Base-by-base conservation (phyloP, 2,888 invertebrate species). In the Conomelus anceps region DNA sequence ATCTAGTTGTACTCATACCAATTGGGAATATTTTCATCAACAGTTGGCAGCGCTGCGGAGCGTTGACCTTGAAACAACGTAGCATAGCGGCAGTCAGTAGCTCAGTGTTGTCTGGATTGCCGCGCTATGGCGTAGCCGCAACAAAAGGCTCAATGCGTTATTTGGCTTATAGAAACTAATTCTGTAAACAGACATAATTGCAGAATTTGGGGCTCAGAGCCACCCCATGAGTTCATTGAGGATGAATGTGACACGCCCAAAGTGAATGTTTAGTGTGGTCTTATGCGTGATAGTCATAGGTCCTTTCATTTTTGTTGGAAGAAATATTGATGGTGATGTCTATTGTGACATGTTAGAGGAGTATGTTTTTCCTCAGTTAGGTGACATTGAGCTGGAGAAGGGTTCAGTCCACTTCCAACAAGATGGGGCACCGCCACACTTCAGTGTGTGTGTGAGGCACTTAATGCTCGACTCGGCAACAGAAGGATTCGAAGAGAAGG, bases 281-380 rank as follows among this genome's bases (percentile, higher is more conserved):
- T 86, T 86, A 86, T 86, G 87, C 24, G 41, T 29, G 87, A 87
- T 41, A 87, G 29, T 87, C 29, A 29, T 87, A 26, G 87, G 29
- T 17, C 87, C 87, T 9, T 87, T 87, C 29, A 87, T 87, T 87
- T 87, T 87, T 87, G 87, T 22, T 22, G 87, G 22, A 29, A 87
- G 29, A 41, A 29, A 23, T 26, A 87, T 87, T 22, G 41, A 23
- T 87, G 87, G 87, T 26, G 87, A 87, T 87, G 29, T 87, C 87
- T 87, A 87, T 29, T 87, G 87, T 29, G 24, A 87, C 87, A 87
- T 87, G 23, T 23, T 87, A 23, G 23, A 87, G 23, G 23, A 22
- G 22, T 87, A 11, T 23, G 87, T 87, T 13, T 87, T 17, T 87
- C 87, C 87, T 22, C 87, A 87, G 87, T 13, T 85, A n/a, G 85